Percentiles rank a stretch among this genome's conserved stretches.
Evolutionary conservation across 2,113 vertebrate genomes (phyloP).

Genomic region (Theristicus caerulescens): DNA sequence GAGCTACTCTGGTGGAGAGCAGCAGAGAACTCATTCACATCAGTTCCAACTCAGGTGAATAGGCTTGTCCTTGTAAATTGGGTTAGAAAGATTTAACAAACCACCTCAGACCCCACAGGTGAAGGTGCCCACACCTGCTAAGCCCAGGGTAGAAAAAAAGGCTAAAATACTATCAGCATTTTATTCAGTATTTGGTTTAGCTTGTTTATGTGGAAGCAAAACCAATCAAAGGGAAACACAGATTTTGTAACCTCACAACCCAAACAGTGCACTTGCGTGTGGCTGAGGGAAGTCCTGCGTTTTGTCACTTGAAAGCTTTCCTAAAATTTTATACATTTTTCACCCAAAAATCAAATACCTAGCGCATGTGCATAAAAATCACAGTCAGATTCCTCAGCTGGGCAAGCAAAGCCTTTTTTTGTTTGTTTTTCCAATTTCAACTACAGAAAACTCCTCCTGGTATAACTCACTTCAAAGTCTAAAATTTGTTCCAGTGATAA

Average conservation of each 20-base stretch:
- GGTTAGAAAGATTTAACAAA: conserved; percentile 1
- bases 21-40: background rate
- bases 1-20: background rate
- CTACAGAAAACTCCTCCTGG: conserved; percentile 48
- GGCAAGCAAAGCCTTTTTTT: conserved; percentile 10
- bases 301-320: conserved; percentile 63
- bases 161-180: conserved; percentile 36
- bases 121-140: background rate
- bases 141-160: conserved; percentile 12
- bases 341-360: conserved; percentile 15
- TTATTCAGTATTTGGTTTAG: conserved; percentile 50
- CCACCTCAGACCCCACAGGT: background rate
- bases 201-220: conserved; percentile 59
- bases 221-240: conserved; percentile 4
- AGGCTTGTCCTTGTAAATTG: background rate
- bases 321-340: conserved; percentile 65
- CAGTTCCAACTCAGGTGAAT: background rate
- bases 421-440: conserved; percentile 57
- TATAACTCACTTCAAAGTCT: conserved; percentile 59
- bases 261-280: conserved; percentile 3
- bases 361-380: background rate
- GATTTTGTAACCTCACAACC: conserved; percentile 53
- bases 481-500: conserved; percentile 60
- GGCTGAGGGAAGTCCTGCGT: conserved; percentile 55
- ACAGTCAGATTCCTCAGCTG: conserved; percentile 15